Evolutionary conservation across 2,888 invertebrate species (phyloP).

Genomic region (Eudemis profundana): DNA sequence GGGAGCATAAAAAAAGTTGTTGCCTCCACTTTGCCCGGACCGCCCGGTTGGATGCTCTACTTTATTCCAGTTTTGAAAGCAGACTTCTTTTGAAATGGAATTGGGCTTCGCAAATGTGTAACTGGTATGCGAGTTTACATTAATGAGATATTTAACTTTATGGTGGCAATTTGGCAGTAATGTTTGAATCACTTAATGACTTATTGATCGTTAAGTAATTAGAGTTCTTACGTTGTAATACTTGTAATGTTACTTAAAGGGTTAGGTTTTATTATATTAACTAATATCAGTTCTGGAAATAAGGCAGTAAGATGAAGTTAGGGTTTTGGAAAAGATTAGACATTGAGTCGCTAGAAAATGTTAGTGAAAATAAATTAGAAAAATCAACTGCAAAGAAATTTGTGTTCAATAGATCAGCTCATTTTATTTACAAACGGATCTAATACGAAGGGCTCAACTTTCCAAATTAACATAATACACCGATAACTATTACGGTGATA

Average conservation of each 20-base stretch:
- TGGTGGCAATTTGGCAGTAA: neutral
- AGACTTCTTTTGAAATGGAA: slow-evolving; percentile 25
- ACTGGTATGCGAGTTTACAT: slow-evolving; percentile 24
- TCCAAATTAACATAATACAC: slow-evolving; percentile 22
- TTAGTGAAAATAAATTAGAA: neutral
- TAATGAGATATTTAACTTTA: slow-evolving; percentile 9
- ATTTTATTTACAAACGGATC: slow-evolving; percentile 28
- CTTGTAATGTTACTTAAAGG: neutral
- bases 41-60: slow-evolving; percentile 69
- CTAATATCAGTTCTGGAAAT: too few species aligned
- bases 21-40: slow-evolving; percentile 67
- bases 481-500: slow-evolving; percentile 5
- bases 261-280: neutral
- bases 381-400: neutral
- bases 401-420: neutral
- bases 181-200: slow-evolving; percentile 4
- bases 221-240: neutral
- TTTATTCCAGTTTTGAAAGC: slow-evolving; percentile 50
- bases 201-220: neutral
- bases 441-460: slow-evolving; percentile 31
- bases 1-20: slow-evolving; percentile 79
- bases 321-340: too few species aligned
- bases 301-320: too few species aligned
- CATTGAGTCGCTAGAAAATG: too few species aligned
- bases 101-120: slow-evolving; percentile 28